These are phyloP conservation scores for Rhombomys opimus DNA, from an alignment of 2,113 vertebrate species.

Conservation along the genomic window DNA sequence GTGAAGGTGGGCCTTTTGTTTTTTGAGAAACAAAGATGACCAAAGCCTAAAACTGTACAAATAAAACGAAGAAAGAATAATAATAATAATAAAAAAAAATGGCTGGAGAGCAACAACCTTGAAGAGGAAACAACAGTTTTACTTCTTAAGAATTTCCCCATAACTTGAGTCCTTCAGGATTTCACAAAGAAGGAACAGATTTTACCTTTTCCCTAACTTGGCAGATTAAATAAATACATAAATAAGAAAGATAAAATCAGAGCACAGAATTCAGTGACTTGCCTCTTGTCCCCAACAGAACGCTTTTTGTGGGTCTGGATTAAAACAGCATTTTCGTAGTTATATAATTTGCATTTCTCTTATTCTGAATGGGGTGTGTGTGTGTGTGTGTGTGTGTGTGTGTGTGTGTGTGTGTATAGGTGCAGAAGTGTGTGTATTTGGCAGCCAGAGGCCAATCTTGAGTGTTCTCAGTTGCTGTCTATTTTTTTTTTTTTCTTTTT, in stretches of 20 bases:
- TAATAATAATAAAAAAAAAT: background rate
- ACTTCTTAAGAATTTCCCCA: slow-evolving; percentile 23
- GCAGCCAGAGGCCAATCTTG: background rate
- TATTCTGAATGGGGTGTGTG: background rate
- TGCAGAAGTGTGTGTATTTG: background rate
- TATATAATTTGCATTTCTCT: background rate
- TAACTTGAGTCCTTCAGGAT: background rate
- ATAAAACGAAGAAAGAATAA: background rate
- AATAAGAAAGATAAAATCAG: background rate
- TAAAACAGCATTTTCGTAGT: background rate
- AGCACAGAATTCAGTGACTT: background rate
- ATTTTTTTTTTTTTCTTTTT: background rate
- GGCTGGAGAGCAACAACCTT: background rate
- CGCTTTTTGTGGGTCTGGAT: background rate
- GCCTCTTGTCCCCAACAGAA: background rate
- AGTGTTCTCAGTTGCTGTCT: background rate
- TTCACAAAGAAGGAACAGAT: slow-evolving; percentile 5
- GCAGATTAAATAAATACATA: slow-evolving; percentile 8
- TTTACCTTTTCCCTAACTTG: background rate
- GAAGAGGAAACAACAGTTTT: background rate
- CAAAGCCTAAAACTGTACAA: background rate
- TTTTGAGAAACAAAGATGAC: background rate
- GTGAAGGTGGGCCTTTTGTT: background rate
- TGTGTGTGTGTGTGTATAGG: too few relatives aligned
- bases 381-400: background rate